These are phyloP conservation scores for Oncorhynchus tshawytscha DNA, from an alignment of 2,113 vertebrate genomes.

Conservation along the genomic window DNA sequence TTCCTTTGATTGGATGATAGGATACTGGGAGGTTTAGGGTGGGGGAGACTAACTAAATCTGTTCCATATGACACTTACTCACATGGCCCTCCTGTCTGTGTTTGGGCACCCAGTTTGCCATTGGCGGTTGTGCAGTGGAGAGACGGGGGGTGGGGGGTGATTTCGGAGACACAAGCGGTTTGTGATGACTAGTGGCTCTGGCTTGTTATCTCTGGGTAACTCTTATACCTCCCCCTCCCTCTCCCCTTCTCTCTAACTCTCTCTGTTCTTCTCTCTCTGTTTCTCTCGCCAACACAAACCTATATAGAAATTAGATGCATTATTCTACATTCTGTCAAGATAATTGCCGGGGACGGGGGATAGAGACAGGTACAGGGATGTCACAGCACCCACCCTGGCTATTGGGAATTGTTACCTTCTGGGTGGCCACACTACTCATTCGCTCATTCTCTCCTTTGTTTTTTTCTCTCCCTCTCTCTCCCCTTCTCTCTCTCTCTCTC, in stretches of 20 bases:
- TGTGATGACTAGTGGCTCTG: constrained; percentile 58
- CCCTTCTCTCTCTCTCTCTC: neutral
- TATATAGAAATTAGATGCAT: neutral
- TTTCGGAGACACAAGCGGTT: constrained; percentile 65
- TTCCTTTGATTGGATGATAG: constrained; percentile 78
- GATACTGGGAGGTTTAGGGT: constrained; percentile 28
- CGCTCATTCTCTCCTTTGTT: neutral
- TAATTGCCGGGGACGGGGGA: no score
- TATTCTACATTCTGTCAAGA: no score
- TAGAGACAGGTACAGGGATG: no score
- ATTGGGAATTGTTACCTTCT: constrained; percentile 53
- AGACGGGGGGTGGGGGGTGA: constrained; percentile 31
- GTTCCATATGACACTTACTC: constrained; percentile 92
- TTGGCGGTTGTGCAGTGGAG: neutral
- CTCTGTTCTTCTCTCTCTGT: neutral
- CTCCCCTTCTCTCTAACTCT: neutral
- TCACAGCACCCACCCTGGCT: neutral
- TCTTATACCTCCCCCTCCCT: neutral
- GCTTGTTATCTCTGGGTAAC: neutral
- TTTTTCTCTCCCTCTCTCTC: neutral
- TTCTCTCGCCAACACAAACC: no score
- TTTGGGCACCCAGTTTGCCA: constrained; percentile 56
- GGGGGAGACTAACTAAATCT: constrained; percentile 81
- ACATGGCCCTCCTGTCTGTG: constrained; percentile 74
- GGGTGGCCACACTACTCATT: constrained; percentile 73